A percentile compares a stretch with the other conserved stretches of the same genome.
Conservation (phyloP, 2,888 invertebrate species). For the Mechanitis messenoides region DNA sequence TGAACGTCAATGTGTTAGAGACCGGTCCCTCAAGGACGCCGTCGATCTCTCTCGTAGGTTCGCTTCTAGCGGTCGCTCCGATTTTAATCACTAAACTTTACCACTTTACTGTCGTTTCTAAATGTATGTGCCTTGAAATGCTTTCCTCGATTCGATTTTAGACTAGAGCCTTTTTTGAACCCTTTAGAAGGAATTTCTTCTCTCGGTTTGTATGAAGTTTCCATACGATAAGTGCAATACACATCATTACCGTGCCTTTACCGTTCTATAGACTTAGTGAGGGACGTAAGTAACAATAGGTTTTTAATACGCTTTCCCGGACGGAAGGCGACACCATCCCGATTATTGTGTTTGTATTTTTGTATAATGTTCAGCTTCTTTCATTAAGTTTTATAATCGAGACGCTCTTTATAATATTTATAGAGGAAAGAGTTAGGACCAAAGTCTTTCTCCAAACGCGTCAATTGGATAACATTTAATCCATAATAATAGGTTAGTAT, state of each 20-base stretch:
- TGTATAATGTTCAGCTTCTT: slow-evolving; percentile 56
- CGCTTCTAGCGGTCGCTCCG: slow-evolving; percentile 67
- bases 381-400: slow-evolving; percentile 43
- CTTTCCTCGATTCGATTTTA: slow-evolving; percentile 73
- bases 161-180: slow-evolving; percentile 73
- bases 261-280: slow-evolving; percentile 75
- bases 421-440: slow-evolving; percentile 59
- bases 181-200: slow-evolving; percentile 71
- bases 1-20: slow-evolving; percentile 10
- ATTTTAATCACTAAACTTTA: slow-evolving; percentile 46
- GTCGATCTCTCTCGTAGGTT: slow-evolving; percentile 46
- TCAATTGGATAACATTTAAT: slow-evolving; percentile 59
- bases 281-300: slow-evolving; percentile 77
- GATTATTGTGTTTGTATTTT: slow-evolving; percentile 62
- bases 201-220: slow-evolving; percentile 70
- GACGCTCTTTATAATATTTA: slow-evolving; percentile 42
- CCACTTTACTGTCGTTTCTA: slow-evolving; percentile 70
- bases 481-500: slow-evolving; percentile 63
- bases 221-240: slow-evolving; percentile 70
- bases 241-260: slow-evolving; percentile 77
- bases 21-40: background rate
- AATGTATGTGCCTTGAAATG: slow-evolving; percentile 76
- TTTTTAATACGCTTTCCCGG: slow-evolving; percentile 61
- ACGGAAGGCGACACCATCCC: slow-evolving; percentile 48
- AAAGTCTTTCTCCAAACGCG: slow-evolving; percentile 54